Evolutionary conservation across 1,140 invertebrate species (phyloP).

Genomic region (Drosophila chauvacae): DNA sequence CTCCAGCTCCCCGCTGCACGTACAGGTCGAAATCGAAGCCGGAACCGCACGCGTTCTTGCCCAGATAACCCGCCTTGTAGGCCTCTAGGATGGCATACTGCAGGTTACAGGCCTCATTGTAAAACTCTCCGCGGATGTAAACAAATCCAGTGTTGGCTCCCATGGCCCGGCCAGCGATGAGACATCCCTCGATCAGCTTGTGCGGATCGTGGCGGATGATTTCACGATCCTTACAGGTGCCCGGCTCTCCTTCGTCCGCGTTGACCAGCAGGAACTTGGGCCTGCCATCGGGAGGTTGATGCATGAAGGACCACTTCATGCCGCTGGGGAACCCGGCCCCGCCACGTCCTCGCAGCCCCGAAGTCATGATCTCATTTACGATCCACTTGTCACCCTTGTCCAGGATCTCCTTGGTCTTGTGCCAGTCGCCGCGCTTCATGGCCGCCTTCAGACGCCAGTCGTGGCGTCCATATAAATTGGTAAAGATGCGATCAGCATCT

Average conservation of each 20-base stretch:
- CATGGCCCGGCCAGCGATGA: conserved; percentile 90
- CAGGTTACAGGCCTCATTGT: conserved; percentile 91
- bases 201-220: conserved; percentile 92
- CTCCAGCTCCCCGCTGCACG: conserved; percentile 91
- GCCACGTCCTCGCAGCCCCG: conserved; percentile 90
- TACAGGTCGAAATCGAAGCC: conserved; percentile 92
- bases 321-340: conserved; percentile 92
- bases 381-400: conserved; percentile 74
- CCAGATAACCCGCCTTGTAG: conserved; percentile 89
- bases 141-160: conserved; percentile 91
- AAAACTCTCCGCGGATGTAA: conserved; percentile 93
- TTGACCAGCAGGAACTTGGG: conserved; percentile 92
- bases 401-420: conserved; percentile 73
- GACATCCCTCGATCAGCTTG: conserved; percentile 90
- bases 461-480: conserved; percentile 69
- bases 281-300: conserved; percentile 86
- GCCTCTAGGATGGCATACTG: conserved; percentile 91
- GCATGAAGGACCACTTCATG: conserved; percentile 93
- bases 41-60: conserved; percentile 90
- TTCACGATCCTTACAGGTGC: conserved; percentile 92
- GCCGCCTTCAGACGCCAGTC: conserved; percentile 71
- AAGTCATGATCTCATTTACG: conserved; percentile 88
- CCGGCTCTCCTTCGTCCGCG: conserved; percentile 92
- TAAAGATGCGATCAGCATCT: conserved; percentile 73
- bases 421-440: conserved; percentile 73